Conservation (phyloP, 2,113 vertebrate genomes). For the Lethenteron camtschaticum region DNA sequence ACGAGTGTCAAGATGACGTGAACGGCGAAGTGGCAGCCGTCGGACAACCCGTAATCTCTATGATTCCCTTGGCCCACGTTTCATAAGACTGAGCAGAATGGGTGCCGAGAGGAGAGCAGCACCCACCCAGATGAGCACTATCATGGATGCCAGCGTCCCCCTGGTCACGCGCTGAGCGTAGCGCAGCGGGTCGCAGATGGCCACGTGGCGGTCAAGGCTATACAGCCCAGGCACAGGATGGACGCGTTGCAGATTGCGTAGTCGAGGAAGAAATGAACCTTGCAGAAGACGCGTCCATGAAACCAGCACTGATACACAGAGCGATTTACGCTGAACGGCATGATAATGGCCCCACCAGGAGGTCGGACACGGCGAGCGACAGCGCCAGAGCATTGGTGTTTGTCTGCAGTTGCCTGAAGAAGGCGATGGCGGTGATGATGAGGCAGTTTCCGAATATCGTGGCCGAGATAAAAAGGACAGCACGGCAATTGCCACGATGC, state of each 20-base stretch:
- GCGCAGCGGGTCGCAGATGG: constrained; percentile 19
- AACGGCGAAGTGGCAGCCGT: constrained; percentile 67
- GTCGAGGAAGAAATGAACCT: constrained; percentile 21
- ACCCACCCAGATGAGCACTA: no score
- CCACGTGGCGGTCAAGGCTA: constrained; percentile 20
- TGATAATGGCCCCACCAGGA: constrained; percentile 20
- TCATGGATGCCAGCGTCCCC: no score
- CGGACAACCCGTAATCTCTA: constrained; percentile 38
- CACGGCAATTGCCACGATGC: no score
- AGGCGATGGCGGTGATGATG: constrained; percentile 19
- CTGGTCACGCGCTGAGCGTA: constrained; percentile 9
- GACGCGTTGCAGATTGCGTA: constrained; percentile 24
- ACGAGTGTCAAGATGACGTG: constrained; percentile 52
- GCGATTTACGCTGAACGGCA: constrained; percentile 22
- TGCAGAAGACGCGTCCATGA: constrained; percentile 21
- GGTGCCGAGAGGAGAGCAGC: no score
- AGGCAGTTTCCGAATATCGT: constrained; percentile 18
- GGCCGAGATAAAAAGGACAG: neutral
- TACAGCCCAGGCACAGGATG: constrained; percentile 22
- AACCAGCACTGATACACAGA: constrained; percentile 24
- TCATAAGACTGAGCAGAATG: constrained; percentile 85
- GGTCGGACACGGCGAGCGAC: constrained; percentile 19
- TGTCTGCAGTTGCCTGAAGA: constrained; percentile 27
- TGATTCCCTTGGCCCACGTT: constrained; percentile 56
- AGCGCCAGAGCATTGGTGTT: constrained; percentile 23